These are phyloP conservation scores for Ectobius pallidus DNA, from an alignment of 2,888 invertebrate species.

Conservation along the genomic window DNA sequence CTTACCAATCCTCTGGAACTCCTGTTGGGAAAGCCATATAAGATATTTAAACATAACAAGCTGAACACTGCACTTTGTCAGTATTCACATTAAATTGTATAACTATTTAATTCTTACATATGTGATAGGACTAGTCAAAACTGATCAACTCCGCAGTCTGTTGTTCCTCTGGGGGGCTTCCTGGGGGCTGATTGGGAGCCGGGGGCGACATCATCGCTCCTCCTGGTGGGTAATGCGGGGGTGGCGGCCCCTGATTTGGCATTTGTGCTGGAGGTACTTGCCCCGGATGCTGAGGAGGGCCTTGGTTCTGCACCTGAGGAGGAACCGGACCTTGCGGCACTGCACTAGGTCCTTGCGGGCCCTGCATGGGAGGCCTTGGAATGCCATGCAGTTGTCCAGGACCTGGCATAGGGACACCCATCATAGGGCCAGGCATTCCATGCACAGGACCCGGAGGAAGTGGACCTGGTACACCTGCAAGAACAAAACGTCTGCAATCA, in stretches of 20 bases:
- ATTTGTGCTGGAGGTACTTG: conserved; percentile 50
- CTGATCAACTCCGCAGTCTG: conserved; percentile 79
- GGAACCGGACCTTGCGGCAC: not conserved
- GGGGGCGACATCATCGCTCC: conserved; percentile 16
- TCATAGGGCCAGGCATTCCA: conserved; percentile 1
- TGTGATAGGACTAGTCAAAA: conserved; percentile 69
- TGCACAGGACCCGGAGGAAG: conserved; percentile 14
- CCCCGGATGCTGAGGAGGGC: not conserved
- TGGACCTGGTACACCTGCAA: not conserved
- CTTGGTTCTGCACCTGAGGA: conserved; percentile 29
- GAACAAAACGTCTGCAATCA: too few relatives aligned
- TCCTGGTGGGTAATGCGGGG: conserved; percentile 44
- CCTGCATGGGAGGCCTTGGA: conserved; percentile 35
- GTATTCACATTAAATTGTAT: too few relatives aligned
- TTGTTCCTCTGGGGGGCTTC: conserved; percentile 46
- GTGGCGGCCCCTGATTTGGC: conserved; percentile 47
- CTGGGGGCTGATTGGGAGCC: conserved; percentile 34
- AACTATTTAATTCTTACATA: too few relatives aligned
- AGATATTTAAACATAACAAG: too few relatives aligned
- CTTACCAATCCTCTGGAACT: too few relatives aligned
- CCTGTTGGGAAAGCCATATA: too few relatives aligned
- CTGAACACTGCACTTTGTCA: too few relatives aligned
- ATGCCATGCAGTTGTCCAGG: conserved; percentile 17
- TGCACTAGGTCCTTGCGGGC: not conserved
- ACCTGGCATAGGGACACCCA: conserved; percentile 27